Base-by-base conservation (phyloP, 2,797 vertebrate species). In the Enteromius argenteus region DNA sequence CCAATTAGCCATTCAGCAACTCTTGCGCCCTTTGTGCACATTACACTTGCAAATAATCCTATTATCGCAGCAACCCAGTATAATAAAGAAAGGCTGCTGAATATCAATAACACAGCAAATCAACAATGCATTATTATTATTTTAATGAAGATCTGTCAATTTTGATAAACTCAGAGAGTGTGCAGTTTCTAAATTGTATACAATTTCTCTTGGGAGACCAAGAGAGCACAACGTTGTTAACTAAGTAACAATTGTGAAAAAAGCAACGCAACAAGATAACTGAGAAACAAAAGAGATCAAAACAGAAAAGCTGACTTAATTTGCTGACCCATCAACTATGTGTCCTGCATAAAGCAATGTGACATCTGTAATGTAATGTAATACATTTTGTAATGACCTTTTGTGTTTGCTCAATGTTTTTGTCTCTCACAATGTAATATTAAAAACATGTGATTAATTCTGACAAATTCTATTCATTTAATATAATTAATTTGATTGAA, bases 31-130 rank as follows among this genome's bases (percentile, higher is more conserved):
- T 88, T 74, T 37, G 75, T 56, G 83, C 42, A 32, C 75, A 91
- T 93, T 92, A 90, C 86, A 91, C 85, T 91, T 92, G 88, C 92
- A 92, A 92, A 92, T 91, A 90, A 91, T 91, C 89, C 90, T 89
- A 88, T 91, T 90, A 91, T 91, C 88, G 87, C 84, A 85, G 86
- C 88, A 71, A 90, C 89, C 80, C 60, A 82, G 76, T 81, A 58
- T 76, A 89, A 91, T 90, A 89, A 92, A 90, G 82, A 68, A 75
- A 90, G 85, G 83, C 86, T 80, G 84, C 81, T 89, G 91, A 83
- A 91, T 88, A 86, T 90, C 87, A 85, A 84, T 87, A 83, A 83
- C 60, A 82, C 21, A 30, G 67, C 79, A 88, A 87, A 88, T 90
- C 91, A 90, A 89, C 89, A 90, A 44, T 85, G 80, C 30, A 64